Percentiles rank a stretch among this genome's conserved stretches.
Evolutionary conservation across 1,140 invertebrate species (phyloP).

Genomic region (Euwallacea similis): DNA sequence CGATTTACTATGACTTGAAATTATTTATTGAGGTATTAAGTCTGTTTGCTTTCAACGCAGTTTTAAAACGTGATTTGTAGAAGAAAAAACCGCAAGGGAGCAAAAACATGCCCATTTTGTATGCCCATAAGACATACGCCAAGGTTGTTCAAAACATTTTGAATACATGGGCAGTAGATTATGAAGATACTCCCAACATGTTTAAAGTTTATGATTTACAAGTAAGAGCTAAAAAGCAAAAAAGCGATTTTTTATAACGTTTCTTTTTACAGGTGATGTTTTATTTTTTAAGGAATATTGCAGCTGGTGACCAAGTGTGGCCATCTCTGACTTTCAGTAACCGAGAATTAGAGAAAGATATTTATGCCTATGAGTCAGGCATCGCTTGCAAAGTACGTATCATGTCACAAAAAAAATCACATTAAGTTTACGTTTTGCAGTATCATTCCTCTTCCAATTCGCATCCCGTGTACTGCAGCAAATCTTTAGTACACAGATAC

Average conservation of each 20-base stretch:
- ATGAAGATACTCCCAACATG: constrained; percentile 45
- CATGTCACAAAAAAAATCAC: neutral
- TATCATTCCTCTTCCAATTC: constrained; percentile 55
- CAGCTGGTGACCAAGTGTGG: constrained; percentile 46
- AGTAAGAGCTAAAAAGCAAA: neutral
- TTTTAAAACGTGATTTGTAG: constrained; percentile 41
- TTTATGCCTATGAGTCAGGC: constrained; percentile 54
- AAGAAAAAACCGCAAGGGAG: constrained; percentile 37
- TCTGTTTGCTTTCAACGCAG: neutral
- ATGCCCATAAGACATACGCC: constrained; percentile 55
- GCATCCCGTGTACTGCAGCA: constrained; percentile 56
- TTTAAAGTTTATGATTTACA: constrained; percentile 62
- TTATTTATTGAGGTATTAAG: constrained; percentile 32
- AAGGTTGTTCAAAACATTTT: constrained; percentile 53
- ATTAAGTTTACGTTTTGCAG: constrained; percentile 48
- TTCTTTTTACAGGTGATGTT: constrained; percentile 50
- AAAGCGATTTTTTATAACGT: neutral
- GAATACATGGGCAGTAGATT: constrained; percentile 51
- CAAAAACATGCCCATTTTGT: constrained; percentile 55
- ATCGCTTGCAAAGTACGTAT: constrained; percentile 57
- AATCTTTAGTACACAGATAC: constrained; percentile 58
- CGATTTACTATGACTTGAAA: constrained; percentile 44
- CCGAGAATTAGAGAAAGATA: constrained; percentile 57
- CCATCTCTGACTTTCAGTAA: constrained; percentile 53
- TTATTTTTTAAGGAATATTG: constrained; percentile 54